phyloP scores from a whole-genome alignment of 2,888 invertebrate genomes.

The Amiota communis region DNA sequence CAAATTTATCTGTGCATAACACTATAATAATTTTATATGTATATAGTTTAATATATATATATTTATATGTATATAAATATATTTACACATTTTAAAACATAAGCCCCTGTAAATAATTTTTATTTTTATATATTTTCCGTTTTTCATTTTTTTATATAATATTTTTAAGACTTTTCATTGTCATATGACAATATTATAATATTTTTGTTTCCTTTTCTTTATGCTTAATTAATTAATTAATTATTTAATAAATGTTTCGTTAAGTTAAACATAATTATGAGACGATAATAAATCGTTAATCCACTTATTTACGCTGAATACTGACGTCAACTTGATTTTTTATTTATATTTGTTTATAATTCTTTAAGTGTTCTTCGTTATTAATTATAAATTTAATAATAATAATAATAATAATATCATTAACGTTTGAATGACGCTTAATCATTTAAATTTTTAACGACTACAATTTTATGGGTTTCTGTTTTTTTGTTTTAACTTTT shows the following conservation, averaged over 20 bases:
- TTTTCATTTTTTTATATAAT: not conserved
- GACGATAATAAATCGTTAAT: conserved; percentile 34
- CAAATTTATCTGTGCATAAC: conserved; percentile 53
- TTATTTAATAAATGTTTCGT: conserved; percentile 40
- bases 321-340: conserved; percentile 64
- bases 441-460: conserved; percentile 46
- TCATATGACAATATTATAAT: not conserved
- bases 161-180: not conserved
- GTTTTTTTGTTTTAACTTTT: conserved; percentile 35
- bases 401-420: conserved; percentile 55
- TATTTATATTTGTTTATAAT: conserved; percentile 6
- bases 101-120: conserved; percentile 66
- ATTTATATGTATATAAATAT: conserved; percentile 48
- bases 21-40: conserved; percentile 60
- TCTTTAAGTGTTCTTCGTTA: not conserved
- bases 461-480: conserved; percentile 38
- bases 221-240: conserved; percentile 1
- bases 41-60: conserved; percentile 31
- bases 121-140: not conserved
- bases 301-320: conserved; percentile 55
- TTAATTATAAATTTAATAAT: conserved; percentile 26
- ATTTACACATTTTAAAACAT: conserved; percentile 65
- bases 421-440: conserved; percentile 59
- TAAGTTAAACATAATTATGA: not conserved
- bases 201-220: not conserved